Evolutionary conservation across 2,888 invertebrate species (phyloP), one percentile per base, ranked within the genome.

Genomic region (Ennomos erosarius): DNA sequence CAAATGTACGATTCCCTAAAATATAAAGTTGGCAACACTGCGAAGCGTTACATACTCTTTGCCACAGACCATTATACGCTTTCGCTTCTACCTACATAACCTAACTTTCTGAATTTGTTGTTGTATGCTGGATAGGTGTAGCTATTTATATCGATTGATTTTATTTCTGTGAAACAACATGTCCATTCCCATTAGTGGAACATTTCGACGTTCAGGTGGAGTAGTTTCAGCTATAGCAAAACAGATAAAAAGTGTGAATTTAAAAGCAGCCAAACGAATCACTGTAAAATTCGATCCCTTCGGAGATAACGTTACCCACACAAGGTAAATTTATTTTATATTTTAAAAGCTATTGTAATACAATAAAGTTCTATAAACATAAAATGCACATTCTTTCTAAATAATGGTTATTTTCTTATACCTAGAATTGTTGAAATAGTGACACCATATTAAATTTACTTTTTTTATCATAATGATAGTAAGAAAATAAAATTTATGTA

Each of bases 211-310:
- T 71, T 95, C 96, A 0, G 93, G 92, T 16, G 97, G 97, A 62
- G 73, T 96, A 55, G 92, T 95, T 50, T 94, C 95, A 74, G 96
- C 97, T 43, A 95, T 97, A 70, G 88, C 86, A 50, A 96, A 96
- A 85, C 96, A 97, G 84, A 72, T 97, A 53, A 94, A 92, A 79
- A 75, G 82, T 65, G 84, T 98, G 9, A 96, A 96, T 91, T 92
- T 98, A 59, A 96, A 96, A 82, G 96, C 96, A 43, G 96, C 96
- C 0, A 95, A 96, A 75, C 94, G 94, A 84, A 94, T 98, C 60
- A 94, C 94, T 51, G 94, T 97, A 51, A 95, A 95, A 85, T 97
- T 98, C 78, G 98, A 98, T 89, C 98, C 98, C 5, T 98, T 98
- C 84, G 93, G 95, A 71, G 93, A 95, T 72, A 95, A 95, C 85